Percentiles rank a stretch among this genome's conserved stretches.
phyloP scores from a whole-genome alignment of 1,140 invertebrate species.

The Octopus sinensis region DNA sequence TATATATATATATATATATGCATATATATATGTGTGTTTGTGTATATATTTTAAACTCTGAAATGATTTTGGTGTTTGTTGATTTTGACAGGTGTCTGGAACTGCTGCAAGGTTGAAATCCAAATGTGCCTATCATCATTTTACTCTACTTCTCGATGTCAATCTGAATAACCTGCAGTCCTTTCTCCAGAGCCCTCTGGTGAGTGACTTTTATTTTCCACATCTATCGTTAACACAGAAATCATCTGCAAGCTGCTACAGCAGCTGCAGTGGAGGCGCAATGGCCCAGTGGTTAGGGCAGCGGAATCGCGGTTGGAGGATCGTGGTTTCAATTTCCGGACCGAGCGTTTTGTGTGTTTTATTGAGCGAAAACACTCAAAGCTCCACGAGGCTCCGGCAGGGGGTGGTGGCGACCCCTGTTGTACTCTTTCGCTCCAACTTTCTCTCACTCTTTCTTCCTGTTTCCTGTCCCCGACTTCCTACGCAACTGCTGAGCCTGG shows the following conservation, averaged over 20 bases:
- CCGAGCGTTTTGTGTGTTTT: too few species aligned
- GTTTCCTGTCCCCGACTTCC: too few species aligned
- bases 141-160: slow-evolving; percentile 82
- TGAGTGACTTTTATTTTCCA: slow-evolving; percentile 9
- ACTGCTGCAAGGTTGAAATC: slow-evolving; percentile 85
- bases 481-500: too few species aligned
- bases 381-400: too few species aligned
- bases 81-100: slow-evolving; percentile 66
- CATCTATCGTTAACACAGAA: neutral
- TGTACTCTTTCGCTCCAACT: too few species aligned
- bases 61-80: neutral
- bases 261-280: too few species aligned
- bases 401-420: too few species aligned
- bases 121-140: slow-evolving; percentile 88
- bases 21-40: neutral
- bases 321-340: too few species aligned
- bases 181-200: slow-evolving; percentile 47
- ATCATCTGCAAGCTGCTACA: neutral
- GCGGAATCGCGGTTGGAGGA: too few species aligned
- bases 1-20: neutral
- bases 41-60: neutral
- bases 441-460: too few species aligned
- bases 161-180: slow-evolving; percentile 69
- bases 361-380: too few species aligned
- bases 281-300: too few species aligned